These are phyloP conservation scores for Lathamus discolor DNA, from an alignment of 2,113 vertebrate genomes.

Conservation along the genomic window DNA sequence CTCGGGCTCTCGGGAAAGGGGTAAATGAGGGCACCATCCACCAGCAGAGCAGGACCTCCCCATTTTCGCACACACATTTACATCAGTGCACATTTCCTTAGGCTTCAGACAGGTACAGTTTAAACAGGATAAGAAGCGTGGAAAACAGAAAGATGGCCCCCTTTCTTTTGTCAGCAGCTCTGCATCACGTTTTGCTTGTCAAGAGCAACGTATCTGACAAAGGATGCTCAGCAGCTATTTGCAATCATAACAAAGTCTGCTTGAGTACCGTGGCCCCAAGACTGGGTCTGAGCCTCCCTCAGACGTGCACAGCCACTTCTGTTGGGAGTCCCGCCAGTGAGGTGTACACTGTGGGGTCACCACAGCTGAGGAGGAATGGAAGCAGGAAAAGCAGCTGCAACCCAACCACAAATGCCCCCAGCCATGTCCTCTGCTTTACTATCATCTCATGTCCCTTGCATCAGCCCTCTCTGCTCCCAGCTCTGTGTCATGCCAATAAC, in stretches of 20 bases:
- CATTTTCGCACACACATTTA: rapidly evolving
- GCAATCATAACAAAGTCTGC: not conserved
- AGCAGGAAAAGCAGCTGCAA: not conserved
- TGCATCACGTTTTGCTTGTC: not conserved
- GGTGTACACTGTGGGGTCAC: not conserved
- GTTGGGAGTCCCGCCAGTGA: not conserved
- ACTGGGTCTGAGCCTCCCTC: not conserved
- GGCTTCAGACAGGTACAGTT: not conserved
- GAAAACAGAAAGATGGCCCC: not conserved
- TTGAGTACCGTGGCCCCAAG: rapidly evolving
- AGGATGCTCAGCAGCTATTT: not conserved
- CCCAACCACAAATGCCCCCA: not conserved
- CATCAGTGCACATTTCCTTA: not conserved
- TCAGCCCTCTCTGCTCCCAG: not conserved
- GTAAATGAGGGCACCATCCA: not conserved
- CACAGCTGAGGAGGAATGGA: not conserved
- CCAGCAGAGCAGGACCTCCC: not conserved
- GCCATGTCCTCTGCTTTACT: not conserved
- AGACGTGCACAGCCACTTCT: not conserved
- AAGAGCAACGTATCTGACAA: not conserved
- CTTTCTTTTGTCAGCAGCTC: not conserved
- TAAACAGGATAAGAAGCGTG: not conserved
- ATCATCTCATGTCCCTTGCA: rapidly evolving
- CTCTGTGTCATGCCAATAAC: not conserved
- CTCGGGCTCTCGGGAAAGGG: not conserved